Conservation (phyloP, 2,797 vertebrate genomes). For the Chloroceryle amazona region DNA sequence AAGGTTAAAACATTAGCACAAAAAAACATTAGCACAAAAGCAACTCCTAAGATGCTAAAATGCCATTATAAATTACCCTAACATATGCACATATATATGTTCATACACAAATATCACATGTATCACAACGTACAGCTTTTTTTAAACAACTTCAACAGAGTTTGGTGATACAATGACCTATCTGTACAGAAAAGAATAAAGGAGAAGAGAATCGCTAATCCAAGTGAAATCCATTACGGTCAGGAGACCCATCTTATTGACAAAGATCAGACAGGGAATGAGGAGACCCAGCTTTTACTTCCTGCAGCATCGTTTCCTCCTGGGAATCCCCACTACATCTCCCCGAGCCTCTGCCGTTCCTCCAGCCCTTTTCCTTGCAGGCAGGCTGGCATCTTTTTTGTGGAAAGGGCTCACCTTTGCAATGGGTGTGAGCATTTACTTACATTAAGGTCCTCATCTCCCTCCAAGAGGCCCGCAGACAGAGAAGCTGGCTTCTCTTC, state of each 20-base stretch:
- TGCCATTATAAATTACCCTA: background rate
- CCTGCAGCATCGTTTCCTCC: background rate
- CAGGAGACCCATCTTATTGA: background rate
- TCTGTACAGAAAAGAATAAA: background rate
- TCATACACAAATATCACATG: too few species aligned
- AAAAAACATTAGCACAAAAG: background rate
- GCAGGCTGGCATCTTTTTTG: background rate
- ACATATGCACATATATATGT: background rate
- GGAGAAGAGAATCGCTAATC: background rate
- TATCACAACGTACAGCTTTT: accelerated
- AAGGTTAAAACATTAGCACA: background rate
- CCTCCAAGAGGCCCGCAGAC: background rate
- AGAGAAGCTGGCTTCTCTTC: background rate
- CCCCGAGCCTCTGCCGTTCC: background rate
- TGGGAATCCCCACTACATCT: background rate
- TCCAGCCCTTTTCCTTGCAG: background rate
- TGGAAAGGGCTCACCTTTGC: background rate
- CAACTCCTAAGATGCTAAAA: background rate
- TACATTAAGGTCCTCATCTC: background rate
- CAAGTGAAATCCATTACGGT: background rate
- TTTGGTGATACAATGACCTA: background rate
- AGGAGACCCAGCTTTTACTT: background rate
- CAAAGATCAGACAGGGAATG: background rate
- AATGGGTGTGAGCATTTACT: background rate
- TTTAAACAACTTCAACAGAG: background rate